A percentile compares a stretch with the other conserved stretches of the same genome.
Conservation (phyloP, 2,113 vertebrate species). For the Lepus americanus region DNA sequence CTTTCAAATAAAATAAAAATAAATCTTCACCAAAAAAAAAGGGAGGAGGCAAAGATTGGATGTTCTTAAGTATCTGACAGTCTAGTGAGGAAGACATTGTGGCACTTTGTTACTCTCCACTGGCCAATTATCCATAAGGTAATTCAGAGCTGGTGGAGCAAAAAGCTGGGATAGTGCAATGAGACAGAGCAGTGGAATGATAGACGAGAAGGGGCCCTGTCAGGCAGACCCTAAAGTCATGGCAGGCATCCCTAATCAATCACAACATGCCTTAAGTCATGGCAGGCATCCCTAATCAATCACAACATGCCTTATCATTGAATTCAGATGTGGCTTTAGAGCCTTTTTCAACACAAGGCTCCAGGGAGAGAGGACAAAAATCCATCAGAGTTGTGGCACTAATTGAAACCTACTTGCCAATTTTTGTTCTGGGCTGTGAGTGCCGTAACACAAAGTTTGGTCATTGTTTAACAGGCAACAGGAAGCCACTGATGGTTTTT, state of each 20-base stretch:
- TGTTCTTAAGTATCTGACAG: neutral
- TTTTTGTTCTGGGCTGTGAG: conserved; percentile 8
- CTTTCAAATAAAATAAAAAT: no score
- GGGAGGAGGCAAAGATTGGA: neutral
- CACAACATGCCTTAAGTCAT: neutral
- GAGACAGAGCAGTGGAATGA: neutral
- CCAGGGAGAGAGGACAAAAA: neutral
- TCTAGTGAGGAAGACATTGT: neutral
- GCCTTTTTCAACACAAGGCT: conserved; percentile 54
- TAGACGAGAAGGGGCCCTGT: neutral
- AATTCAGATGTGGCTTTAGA: conserved; percentile 73
- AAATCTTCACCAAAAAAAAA: no score
- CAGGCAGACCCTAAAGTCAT: neutral
- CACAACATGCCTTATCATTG: conserved; percentile 31
- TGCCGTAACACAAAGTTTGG: neutral
- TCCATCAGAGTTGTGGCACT: conserved; percentile 22
- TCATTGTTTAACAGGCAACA: conserved; percentile 30
- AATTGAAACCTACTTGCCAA: conserved; percentile 64
- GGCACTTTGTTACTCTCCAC: neutral
- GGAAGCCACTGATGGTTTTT: conserved; percentile 10
- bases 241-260: conserved; percentile 52
- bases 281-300: conserved; percentile 54
- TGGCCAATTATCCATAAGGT: neutral
- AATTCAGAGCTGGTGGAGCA: neutral
- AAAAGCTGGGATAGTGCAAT: neutral